Evolutionary conservation across 2,888 invertebrate genomes (phyloP), one percentile per base, ranked within the genome.

Genomic region (Rhamnusium bicolor): DNA sequence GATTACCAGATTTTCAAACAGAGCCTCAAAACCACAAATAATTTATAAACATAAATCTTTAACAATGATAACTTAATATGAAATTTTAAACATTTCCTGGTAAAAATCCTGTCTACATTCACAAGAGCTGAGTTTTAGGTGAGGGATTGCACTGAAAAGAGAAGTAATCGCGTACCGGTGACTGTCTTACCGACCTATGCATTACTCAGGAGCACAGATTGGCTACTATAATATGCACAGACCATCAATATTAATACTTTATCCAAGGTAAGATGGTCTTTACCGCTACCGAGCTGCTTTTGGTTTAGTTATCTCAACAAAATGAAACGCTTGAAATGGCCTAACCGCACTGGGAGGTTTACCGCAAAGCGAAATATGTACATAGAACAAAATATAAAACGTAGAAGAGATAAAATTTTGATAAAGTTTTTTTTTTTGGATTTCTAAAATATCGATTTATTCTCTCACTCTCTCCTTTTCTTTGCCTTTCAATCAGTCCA

Each of bases 201-300:
- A 86, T 86, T 86, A 86, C 83, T 83, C 84, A 86, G 78, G 78
- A 85, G 85, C 82, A 75, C 84, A 86, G 87, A 87, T 86, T 87
- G 86, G 85, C 85, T 86, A 81, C 85, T 86, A 82, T 84, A 86
- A 85, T 86, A 87, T 87, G 86, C 86, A 87, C 85, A 76, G 81
- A 79, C 84, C 85, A 86, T 86, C 85, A 85, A 86, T 85, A 86
- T 87, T 86, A 86, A 87, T 85, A 84, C 82, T 81, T 82, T 83
- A 84, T 79, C 77, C 69, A 66, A 72, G 74, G 72, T 62, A 68
- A 72, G 71, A 65, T 53, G 71, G 71, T 71, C 71, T 66, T 66
- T 65, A 66, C 71, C 49, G 58, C 65, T 65, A 29, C 54, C 49
- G 40, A 32, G 51, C 60, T 47, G 61, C 46, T 65, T 66, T 66